A percentile compares a stretch with the other conserved stretches of the same genome.
Conservation (phyloP, 2,797 vertebrate species). For the Lepus townsendii region DNA sequence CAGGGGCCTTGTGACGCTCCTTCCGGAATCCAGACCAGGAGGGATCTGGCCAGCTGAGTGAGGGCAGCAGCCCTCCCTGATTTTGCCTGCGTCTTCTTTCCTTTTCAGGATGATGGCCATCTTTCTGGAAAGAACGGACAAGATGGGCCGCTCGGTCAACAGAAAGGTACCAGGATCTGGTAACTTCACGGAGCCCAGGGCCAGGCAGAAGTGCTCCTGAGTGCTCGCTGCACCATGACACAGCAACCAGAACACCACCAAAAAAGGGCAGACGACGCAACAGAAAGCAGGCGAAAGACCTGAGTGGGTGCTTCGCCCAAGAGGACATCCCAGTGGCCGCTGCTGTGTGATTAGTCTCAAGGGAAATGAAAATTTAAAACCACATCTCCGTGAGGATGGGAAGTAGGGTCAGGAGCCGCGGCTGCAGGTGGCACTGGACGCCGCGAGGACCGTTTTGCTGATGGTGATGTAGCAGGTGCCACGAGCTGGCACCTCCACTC, state of each 20-base stretch:
- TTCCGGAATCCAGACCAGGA: background rate
- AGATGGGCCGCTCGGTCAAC: background rate
- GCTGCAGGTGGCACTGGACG: background rate
- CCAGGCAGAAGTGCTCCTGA: background rate
- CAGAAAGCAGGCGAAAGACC: background rate
- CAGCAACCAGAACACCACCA: background rate
- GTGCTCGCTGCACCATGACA: background rate
- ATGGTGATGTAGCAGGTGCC: background rate
- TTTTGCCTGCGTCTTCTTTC: background rate
- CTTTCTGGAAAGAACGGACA: background rate
- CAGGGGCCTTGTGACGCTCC: background rate
- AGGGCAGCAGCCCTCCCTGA: background rate
- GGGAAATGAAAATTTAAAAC: constrained; percentile 60
- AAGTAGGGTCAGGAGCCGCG: background rate
- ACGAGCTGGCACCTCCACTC: background rate
- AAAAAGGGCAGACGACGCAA: background rate
- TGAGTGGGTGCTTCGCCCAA: background rate
- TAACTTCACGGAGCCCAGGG: background rate
- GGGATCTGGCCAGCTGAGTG: background rate
- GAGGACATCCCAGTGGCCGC: background rate
- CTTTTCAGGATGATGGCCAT: background rate
- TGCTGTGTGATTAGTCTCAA: background rate
- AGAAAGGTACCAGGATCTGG: background rate
- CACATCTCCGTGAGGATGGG: background rate
- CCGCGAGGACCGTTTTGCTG: background rate